Evolutionary conservation across 2,888 invertebrate genomes (phyloP).

Genomic region (Nysson spinosus): DNA sequence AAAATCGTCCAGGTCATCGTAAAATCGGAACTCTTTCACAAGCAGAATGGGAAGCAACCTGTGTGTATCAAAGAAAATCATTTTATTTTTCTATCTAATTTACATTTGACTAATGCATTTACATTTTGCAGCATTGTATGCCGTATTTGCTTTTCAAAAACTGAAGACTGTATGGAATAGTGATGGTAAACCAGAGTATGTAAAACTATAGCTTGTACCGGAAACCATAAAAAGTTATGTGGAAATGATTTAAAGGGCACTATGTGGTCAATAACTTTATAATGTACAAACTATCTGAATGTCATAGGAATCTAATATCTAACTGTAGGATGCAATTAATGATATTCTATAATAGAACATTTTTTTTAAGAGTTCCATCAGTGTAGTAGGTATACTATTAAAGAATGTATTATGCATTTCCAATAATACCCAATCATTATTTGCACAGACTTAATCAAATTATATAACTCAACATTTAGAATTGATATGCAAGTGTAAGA

Average conservation of each 20-base stretch:
- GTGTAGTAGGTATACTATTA: background rate
- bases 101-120: constrained; percentile 24
- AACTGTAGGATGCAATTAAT: constrained; percentile 15
- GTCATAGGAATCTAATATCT: constrained; percentile 13
- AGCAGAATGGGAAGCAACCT: constrained; percentile 95
- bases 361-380: constrained; percentile 15
- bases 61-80: constrained; percentile 81
- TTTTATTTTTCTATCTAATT: constrained; percentile 15
- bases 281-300: constrained; percentile 70
- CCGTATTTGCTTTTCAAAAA: constrained; percentile 91
- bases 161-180: constrained; percentile 83
- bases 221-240: constrained; percentile 9
- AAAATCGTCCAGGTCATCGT: constrained; percentile 68
- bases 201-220: too few relatives aligned
- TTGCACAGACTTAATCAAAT: constrained; percentile 12
- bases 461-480: background rate
- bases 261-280: constrained; percentile 22
- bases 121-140: constrained; percentile 83
- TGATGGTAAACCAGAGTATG: constrained; percentile 80
- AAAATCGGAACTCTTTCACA: constrained; percentile 90
- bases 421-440: constrained; percentile 11
- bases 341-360: constrained; percentile 5
- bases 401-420: constrained; percentile 11
- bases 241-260: too few relatives aligned
- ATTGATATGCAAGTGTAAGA: constrained; percentile 7